Base-by-base conservation (phyloP, 2,888 invertebrate genomes). In the Perdita meconis region DNA sequence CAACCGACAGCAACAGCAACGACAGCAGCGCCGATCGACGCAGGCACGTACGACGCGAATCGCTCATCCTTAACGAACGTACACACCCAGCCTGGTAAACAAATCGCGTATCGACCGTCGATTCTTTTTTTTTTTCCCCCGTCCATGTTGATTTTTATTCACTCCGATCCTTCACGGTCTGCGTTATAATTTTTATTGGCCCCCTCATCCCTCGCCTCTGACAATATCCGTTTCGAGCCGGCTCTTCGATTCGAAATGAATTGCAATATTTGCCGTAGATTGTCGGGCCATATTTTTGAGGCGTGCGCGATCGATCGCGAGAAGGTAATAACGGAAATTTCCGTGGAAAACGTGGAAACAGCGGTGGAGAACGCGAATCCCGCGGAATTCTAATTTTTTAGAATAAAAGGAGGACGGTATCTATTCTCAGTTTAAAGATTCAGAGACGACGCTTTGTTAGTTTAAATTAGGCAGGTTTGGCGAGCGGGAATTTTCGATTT, bases 241-340 rank as follows among this genome's bases (percentile, higher is more conserved):
- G 47, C 47, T 47, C 47, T 38, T 57, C 24, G 26, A 36, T 26
- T 10, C 50, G 38, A 64, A 64, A 74, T 57, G 50, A 73, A 74
- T 74, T n/a, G 74, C 74, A 50, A 74, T 63, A 73, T 73, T 73
- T 63, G 63, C 50, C 56, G 47, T 47, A 65, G 47, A 70, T 70
- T 70, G 70, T 44, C 70, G 55, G 36, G 38, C 22, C 40, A 44
- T 53, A 64, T 51, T 64, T 73, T 74, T 57, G 57, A 50, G 30
- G 34, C 40, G 47, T 16, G 26, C n/a, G 26, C 63, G 51, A 53
- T 72, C 50, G 74, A 51, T 57, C 42, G 42, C 26, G 19, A 40
- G 50, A 47, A 47, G 50, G 34, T 40, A 74, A 74, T 74, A 42
- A 74, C 42, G 57, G 26, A 59, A 51, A 57, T 73, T 64, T 59